Evolutionary conservation across 2,797 vertebrate species (phyloP).

Genomic region (Calcarius lapponicus): DNA sequence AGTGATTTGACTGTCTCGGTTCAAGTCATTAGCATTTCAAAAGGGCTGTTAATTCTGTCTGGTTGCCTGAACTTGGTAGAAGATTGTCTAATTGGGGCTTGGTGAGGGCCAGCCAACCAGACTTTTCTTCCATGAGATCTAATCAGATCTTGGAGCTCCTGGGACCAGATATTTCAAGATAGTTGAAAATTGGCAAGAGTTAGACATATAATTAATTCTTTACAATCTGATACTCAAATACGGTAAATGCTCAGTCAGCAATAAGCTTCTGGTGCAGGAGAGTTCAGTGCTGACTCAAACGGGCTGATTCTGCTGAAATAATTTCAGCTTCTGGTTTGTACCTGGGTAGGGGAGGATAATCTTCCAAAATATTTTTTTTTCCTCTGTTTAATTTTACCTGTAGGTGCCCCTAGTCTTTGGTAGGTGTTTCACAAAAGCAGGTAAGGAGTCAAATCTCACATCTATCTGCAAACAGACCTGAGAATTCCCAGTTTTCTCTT

Average conservation of each 20-base stretch:
- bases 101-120: neutral
- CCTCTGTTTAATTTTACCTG: neutral
- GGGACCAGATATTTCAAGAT: conserved; percentile 3
- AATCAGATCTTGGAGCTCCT: conserved; percentile 7
- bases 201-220: conserved; percentile 29
- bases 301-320: neutral
- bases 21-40: conserved; percentile 20
- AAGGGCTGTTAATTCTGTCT: neutral
- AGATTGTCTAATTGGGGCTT: neutral
- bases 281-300: neutral
- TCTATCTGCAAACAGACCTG: neutral
- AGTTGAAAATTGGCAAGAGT: neutral
- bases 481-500: neutral
- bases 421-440: neutral
- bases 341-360: neutral
- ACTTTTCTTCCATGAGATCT: conserved; percentile 1
- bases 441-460: neutral
- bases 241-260: neutral
- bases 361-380: neutral
- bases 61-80: conserved; percentile 1
- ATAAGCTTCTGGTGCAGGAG: neutral
- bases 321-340: neutral
- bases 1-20: conserved; percentile 18
- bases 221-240: neutral
- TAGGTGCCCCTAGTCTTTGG: neutral